Base-by-base conservation (phyloP, 35 echinoderm and acorn worm species). In the Apostichopus japonicus region DNA sequence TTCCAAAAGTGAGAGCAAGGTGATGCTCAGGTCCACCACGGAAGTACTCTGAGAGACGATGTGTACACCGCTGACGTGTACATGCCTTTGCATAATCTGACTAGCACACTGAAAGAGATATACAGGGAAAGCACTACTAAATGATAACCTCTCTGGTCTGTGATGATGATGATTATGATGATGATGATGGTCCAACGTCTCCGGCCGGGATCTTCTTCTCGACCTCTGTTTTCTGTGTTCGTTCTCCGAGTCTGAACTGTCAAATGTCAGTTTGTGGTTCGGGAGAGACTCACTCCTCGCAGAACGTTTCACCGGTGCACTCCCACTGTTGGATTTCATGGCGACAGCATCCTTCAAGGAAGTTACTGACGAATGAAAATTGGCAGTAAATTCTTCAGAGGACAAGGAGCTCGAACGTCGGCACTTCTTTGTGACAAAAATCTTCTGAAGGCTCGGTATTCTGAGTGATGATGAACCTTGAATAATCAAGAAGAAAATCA, bases 21-120 rank as follows among this genome's bases (percentile, higher is more conserved):
- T 93, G 22, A 99, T 79, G 75, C 95, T 93, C 1, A 99, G 90
- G 80, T 99, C 97, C 75, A 99, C 80, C 24, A 95, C 77, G 25
- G 87, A 88, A 9, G 83, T 93, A 13, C 58, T 87, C 25, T 96
- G 77, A 59, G 24, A 63, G n/a, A 82, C 77, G 55, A 87, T 83
- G 22, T 90, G 79, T 61, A 81, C 72, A 56, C 86, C 76, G 61
- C 91, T 93, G 22, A 87, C 54, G 24, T 76, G 86, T 58, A 94
- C 76, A 81, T 59, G 91, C 67, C 77, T 77, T 25, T 94, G 65
- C 16, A 94, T 82, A 16, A 96, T 89, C 6, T 86, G 92, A 19
- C 80, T 84, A 2, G 90, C 88, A 58, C 84, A 91, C 58, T 92
- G 90, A 90, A 81, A 92, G 27, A 72, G 73, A 63, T 90, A 92